These are phyloP conservation scores for Acromyrmex charruanus DNA, from an alignment of 1,140 invertebrate genomes.

Conservation along the genomic window DNA sequence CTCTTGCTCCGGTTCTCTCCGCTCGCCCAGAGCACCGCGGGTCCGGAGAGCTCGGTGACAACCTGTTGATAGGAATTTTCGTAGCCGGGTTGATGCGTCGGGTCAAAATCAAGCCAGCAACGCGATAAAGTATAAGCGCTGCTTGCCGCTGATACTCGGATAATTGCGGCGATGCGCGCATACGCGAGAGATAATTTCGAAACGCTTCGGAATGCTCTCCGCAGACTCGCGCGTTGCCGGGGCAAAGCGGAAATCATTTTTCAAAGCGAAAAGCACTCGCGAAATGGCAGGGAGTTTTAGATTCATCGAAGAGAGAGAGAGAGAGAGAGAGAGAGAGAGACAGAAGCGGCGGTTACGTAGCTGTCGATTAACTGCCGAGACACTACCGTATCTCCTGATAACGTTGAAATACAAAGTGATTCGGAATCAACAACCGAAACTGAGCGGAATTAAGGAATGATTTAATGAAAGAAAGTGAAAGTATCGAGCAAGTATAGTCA, in stretches of 20 bases:
- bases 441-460: background rate
- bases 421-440: constrained; percentile 4
- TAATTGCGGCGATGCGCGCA: constrained; percentile 61
- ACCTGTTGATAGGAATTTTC: constrained; percentile 81
- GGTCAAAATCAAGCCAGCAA: constrained; percentile 48
- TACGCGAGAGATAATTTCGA: constrained; percentile 29
- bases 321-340: background rate
- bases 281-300: background rate
- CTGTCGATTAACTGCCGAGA: background rate
- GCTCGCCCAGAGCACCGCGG: constrained; percentile 60
- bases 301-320: background rate
- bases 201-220: constrained; percentile 7
- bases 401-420: background rate
- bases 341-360: background rate
- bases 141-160: constrained; percentile 55
- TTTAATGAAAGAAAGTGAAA: constrained; percentile 27
- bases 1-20: constrained; percentile 48
- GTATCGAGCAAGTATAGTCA: background rate
- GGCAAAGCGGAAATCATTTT: background rate
- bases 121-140: constrained; percentile 43
- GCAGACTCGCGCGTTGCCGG: background rate
- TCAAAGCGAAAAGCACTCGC: background rate
- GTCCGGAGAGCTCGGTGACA: constrained; percentile 73
- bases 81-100: constrained; percentile 67
- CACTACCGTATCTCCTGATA: too few relatives aligned